A percentile compares a stretch with the other conserved stretches of the same genome.
phyloP scores from a whole-genome alignment of 2,888 invertebrate genomes.

The Apodemia zela region DNA sequence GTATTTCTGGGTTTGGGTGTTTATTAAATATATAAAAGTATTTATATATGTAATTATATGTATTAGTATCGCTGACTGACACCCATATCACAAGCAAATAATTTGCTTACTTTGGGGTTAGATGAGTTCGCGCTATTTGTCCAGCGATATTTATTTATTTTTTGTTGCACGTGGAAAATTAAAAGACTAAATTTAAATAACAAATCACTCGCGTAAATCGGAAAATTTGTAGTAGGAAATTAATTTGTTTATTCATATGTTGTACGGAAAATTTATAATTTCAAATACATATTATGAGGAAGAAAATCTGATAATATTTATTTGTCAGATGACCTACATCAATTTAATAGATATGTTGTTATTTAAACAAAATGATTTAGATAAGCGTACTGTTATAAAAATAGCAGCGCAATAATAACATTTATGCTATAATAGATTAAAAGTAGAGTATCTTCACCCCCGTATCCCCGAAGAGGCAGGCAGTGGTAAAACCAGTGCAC shows the following conservation, averaged over 20 bases:
- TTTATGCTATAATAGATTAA: neutral
- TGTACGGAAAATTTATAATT: conserved; percentile 25
- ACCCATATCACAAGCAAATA: too few species aligned
- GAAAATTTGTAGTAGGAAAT: neutral
- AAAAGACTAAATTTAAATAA: neutral
- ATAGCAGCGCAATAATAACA: neutral
- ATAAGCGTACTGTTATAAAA: neutral
- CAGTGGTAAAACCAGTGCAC: too few species aligned
- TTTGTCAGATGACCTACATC: conserved; percentile 13
- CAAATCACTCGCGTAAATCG: neutral
- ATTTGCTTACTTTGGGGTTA: too few species aligned
- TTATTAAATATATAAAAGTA: too few species aligned
- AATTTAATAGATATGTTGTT: neutral
- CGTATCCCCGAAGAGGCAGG: too few species aligned
- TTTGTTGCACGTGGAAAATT: too few species aligned
- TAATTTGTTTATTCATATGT: conserved; percentile 6
- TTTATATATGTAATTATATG: too few species aligned
- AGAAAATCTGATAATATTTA: neutral
- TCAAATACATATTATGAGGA: conserved; percentile 1
- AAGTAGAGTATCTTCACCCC: neutral
- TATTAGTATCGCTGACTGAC: too few species aligned
- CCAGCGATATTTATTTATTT: too few species aligned
- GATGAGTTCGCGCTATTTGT: too few species aligned
- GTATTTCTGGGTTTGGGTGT: too few species aligned
- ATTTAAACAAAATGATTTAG: neutral